These are phyloP conservation scores for Rachycentron canadum DNA, from an alignment of 2,797 vertebrate genomes.

Conservation along the genomic window DNA sequence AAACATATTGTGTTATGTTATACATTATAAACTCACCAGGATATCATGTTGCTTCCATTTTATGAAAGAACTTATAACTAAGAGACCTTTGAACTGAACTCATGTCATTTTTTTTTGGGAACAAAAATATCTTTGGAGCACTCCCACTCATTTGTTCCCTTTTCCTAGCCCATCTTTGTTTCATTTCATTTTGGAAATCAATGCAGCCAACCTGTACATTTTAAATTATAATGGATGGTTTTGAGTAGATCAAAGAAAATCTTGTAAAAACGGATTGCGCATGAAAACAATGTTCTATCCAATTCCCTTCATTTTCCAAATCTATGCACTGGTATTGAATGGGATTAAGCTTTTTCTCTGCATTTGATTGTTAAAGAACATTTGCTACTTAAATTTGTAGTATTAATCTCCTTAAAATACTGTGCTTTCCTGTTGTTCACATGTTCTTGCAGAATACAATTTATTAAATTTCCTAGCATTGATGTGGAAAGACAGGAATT, in stretches of 20 bases:
- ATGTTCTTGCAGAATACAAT: slow-evolving; percentile 1
- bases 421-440: slow-evolving; percentile 8
- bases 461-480: slow-evolving; percentile 6
- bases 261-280: slow-evolving; percentile 66
- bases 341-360: slow-evolving; percentile 56
- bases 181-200: slow-evolving; percentile 73
- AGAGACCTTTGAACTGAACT: slow-evolving; percentile 33
- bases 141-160: slow-evolving; percentile 13
- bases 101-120: slow-evolving; percentile 26
- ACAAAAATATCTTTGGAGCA: slow-evolving; percentile 1
- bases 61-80: slow-evolving; percentile 21
- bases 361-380: slow-evolving; percentile 51
- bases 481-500: background rate
- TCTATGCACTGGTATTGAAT: slow-evolving; percentile 44
- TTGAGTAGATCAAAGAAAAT: slow-evolving; percentile 74
- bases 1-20: slow-evolving; percentile 45
- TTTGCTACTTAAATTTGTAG: slow-evolving; percentile 45
- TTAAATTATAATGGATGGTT: slow-evolving; percentile 73
- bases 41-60: slow-evolving; percentile 41
- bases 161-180: slow-evolving; percentile 47
- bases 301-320: slow-evolving; percentile 55
- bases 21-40: slow-evolving; percentile 13
- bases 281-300: slow-evolving; percentile 52
- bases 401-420: slow-evolving; percentile 35
- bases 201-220: slow-evolving; percentile 67